phyloP scores from a whole-genome alignment of 1,140 invertebrate genomes.

The Mizuhopecten yessoensis region DNA sequence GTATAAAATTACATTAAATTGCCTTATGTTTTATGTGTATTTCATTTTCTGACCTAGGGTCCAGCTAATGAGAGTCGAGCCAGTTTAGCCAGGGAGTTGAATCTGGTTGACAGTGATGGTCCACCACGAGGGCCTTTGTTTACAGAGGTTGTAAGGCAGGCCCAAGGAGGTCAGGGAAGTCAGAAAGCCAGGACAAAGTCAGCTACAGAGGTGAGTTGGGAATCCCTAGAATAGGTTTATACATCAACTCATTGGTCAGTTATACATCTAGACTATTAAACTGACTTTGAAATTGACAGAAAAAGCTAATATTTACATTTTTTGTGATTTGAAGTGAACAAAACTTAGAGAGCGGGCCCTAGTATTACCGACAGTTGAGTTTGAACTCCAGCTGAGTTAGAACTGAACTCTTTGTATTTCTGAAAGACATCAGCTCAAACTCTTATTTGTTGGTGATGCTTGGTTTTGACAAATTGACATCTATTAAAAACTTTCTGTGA shows the following conservation, averaged over 20 bases:
- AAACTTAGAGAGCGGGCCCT: too few species aligned
- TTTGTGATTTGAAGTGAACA: background rate
- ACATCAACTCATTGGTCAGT: too few species aligned
- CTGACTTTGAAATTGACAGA: background rate
- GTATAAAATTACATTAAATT: too few species aligned
- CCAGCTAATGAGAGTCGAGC: slow-evolving; percentile 62
- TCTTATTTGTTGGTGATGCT: too few species aligned
- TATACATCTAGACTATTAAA: background rate
- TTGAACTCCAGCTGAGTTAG: too few species aligned
- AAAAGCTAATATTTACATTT: background rate
- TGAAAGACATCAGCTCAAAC: too few species aligned
- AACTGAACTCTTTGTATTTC: too few species aligned
- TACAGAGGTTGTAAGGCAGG: slow-evolving; percentile 60
- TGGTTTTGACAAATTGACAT: too few species aligned
- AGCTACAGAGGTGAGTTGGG: background rate
- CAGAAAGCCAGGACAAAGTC: background rate
- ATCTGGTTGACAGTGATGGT: slow-evolving; percentile 62
- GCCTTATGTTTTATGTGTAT: slow-evolving; percentile 70
- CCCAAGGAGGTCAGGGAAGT: slow-evolving; percentile 47
- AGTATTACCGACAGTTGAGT: too few species aligned
- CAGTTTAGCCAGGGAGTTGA: slow-evolving; percentile 71
- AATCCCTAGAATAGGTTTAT: too few species aligned
- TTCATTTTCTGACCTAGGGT: slow-evolving; percentile 58
- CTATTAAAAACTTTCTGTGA: too few species aligned
- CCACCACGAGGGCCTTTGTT: slow-evolving; percentile 69